A percentile compares a stretch with the other conserved stretches of the same genome.
phyloP scores from a whole-genome alignment of 2,113 vertebrate species.

The Prinia subflava region DNA sequence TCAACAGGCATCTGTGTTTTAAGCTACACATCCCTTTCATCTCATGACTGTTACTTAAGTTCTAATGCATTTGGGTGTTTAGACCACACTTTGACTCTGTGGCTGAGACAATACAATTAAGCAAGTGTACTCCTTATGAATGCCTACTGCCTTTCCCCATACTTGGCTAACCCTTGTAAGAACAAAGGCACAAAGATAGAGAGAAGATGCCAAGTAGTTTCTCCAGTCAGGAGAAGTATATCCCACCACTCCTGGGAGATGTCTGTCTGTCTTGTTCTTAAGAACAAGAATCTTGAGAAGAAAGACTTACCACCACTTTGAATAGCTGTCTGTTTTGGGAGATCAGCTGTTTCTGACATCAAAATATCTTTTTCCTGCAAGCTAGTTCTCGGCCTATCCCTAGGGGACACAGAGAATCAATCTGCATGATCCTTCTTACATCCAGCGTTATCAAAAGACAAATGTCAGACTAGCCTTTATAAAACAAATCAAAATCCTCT shows the following conservation, averaged over 20 bases:
- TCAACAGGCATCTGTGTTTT: neutral
- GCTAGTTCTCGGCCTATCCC: neutral
- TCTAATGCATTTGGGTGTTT: neutral
- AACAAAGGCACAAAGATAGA: neutral
- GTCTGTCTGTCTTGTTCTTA: neutral
- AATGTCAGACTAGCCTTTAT: neutral
- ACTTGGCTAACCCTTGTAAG: neutral
- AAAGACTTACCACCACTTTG: neutral
- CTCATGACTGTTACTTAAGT: neutral
- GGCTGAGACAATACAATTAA: neutral
- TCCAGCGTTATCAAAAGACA: neutral
- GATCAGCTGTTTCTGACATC: neutral
- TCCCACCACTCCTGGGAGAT: neutral
- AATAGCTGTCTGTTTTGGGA: neutral
- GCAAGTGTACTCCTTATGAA: neutral
- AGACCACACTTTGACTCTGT: neutral
- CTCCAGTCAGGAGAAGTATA: neutral
- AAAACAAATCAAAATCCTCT: neutral
- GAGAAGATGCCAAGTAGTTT: neutral
- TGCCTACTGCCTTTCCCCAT: neutral
- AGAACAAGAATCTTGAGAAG: neutral
- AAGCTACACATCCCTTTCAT: neutral
- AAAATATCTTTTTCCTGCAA: neutral
- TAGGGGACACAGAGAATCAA: neutral
- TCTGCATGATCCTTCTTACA: neutral